phyloP scores from a whole-genome alignment of 2,797 vertebrate genomes.

The Huso huso region DNA sequence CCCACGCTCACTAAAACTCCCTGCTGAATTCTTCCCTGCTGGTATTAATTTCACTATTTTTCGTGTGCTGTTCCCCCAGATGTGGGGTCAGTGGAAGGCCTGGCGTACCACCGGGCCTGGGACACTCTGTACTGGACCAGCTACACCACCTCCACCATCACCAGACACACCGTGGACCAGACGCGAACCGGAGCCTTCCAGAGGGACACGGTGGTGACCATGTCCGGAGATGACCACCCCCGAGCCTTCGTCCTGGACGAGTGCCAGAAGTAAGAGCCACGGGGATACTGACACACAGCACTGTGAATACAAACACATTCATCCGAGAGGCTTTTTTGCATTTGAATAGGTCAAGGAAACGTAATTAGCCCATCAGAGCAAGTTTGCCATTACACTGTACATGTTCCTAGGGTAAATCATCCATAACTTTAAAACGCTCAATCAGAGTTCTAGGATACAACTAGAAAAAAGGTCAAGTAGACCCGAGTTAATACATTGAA shows the following conservation, averaged over 20 bases:
- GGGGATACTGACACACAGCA: neutral
- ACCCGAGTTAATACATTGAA: no score
- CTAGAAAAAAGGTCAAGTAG: no score
- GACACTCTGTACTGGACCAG: slow-evolving; percentile 96
- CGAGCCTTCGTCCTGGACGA: slow-evolving; percentile 92
- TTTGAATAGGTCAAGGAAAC: no score
- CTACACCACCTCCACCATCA: slow-evolving; percentile 94
- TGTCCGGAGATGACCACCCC: slow-evolving; percentile 94
- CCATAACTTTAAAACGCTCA: no score
- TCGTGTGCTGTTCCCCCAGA: slow-evolving; percentile 51
- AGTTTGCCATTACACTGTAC: no score
- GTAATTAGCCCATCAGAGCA: no score
- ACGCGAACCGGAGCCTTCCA: slow-evolving; percentile 77
- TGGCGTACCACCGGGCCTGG: slow-evolving; percentile 91
- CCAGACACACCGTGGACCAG: slow-evolving; percentile 93
- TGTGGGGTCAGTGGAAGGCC: slow-evolving; percentile 90
- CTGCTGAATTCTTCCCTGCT: no score
- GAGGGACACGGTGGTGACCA: slow-evolving; percentile 90
- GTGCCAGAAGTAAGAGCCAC: slow-evolving; percentile 82
- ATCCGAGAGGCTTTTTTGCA: no score
- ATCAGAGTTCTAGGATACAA: no score
- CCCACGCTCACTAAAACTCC: no score
- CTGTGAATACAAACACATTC: neutral
- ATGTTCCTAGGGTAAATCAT: no score
- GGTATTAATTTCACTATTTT: no score